phyloP scores from a whole-genome alignment of 2,113 vertebrate species.

The Gymnarchus niloticus region DNA sequence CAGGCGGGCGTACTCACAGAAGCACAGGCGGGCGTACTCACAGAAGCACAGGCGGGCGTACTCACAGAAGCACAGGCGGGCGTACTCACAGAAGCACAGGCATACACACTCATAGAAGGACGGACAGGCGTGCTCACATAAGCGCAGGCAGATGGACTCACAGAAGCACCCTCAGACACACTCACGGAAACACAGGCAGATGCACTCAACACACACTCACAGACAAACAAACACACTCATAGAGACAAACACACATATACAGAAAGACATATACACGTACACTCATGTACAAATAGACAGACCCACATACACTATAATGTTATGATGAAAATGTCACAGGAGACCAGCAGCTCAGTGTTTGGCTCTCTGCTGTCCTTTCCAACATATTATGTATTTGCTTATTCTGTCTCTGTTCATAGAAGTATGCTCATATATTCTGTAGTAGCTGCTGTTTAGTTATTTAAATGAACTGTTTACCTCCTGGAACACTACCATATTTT shows the following conservation, averaged over 20 bases:
- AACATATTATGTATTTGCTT: background rate
- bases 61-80: background rate
- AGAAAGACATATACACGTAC: background rate
- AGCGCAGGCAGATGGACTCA: too few relatives aligned
- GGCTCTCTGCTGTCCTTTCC: background rate
- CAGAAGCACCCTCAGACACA: too few relatives aligned
- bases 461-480: slow-evolving; percentile 12
- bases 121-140: too few relatives aligned
- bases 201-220: too few relatives aligned
- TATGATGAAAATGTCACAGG: background rate
- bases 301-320: background rate
- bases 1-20: too few relatives aligned
- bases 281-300: too few relatives aligned
- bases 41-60: background rate
- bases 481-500: background rate
- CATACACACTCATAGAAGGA: background rate
- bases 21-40: background rate
- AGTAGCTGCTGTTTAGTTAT: background rate
- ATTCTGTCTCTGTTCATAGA: background rate
- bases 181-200: too few relatives aligned
- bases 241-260: too few relatives aligned
- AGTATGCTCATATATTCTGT: background rate
- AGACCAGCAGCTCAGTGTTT: background rate
- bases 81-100: background rate
- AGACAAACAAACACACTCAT: too few relatives aligned